phyloP scores from a whole-genome alignment of 2,797 vertebrate genomes.

The Acanthopagrus latus region DNA sequence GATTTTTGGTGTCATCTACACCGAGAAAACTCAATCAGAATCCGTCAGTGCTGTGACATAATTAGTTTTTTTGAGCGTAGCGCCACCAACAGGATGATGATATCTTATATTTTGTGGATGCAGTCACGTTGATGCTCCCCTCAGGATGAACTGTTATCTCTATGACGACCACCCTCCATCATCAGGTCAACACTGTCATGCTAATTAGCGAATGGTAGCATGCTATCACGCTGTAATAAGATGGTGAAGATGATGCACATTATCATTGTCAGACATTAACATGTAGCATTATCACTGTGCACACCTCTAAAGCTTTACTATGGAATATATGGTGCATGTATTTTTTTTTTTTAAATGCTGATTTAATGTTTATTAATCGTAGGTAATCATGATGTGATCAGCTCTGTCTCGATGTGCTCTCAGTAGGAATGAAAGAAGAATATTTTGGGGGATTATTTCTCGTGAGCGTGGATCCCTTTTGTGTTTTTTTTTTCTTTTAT shows the following conservation, averaged over 20 bases:
- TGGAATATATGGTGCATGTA: too few species aligned
- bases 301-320: too few species aligned
- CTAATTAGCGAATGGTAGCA: neutral
- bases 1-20: neutral
- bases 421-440: neutral
- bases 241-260: neutral
- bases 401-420: neutral
- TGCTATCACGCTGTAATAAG: neutral
- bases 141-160: neutral
- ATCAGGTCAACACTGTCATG: neutral
- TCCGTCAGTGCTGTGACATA: too few species aligned
- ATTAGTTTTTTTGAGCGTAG: neutral
- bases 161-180: neutral
- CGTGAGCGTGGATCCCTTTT: conserved; percentile 20
- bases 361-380: too few species aligned
- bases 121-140: neutral
- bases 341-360: too few species aligned
- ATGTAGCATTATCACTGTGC: neutral
- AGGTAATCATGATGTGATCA: neutral
- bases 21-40: too few species aligned
- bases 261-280: neutral
- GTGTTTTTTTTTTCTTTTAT: conserved; percentile 26
- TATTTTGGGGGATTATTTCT: neutral
- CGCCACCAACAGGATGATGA: neutral
- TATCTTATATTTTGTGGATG: neutral